These are phyloP conservation scores for Leptura quadrifasciata DNA, from an alignment of 2,888 invertebrate species.

Conservation along the genomic window DNA sequence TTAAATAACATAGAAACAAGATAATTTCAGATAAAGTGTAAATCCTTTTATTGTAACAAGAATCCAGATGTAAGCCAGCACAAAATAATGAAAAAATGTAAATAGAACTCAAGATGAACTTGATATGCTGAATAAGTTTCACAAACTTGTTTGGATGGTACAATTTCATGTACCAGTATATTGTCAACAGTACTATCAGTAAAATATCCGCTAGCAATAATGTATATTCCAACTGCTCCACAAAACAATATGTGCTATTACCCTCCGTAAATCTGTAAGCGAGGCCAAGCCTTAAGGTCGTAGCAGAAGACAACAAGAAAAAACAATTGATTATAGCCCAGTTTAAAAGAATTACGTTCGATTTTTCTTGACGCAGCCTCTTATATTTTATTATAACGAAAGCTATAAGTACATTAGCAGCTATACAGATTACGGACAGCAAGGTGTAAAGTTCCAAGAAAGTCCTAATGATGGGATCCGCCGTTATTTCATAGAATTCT, in stretches of 20 bases:
- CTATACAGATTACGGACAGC: conserved; percentile 43
- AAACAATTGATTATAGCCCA: conserved; percentile 48
- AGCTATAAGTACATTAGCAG: conserved; percentile 45
- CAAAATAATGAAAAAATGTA: conserved; percentile 37
- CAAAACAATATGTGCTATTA: conserved; percentile 28
- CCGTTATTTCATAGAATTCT: not conserved
- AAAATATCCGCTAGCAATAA: conserved; percentile 39
- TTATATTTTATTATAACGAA: conserved; percentile 50
- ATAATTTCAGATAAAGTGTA: conserved; percentile 26
- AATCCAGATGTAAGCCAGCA: conserved; percentile 29
- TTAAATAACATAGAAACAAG: conserved; percentile 33
- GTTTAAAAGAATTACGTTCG: conserved; percentile 47
- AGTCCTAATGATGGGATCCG: conserved; percentile 12
- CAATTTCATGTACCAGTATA: conserved; percentile 49
- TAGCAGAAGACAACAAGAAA: conserved; percentile 42
- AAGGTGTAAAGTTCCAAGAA: conserved; percentile 49
- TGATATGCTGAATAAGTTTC: conserved; percentile 42
- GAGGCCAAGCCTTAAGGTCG: conserved; percentile 30
- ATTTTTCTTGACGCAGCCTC: conserved; percentile 48
- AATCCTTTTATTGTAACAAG: conserved; percentile 22
- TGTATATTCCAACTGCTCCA: conserved; percentile 42
- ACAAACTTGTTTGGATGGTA: conserved; percentile 36
- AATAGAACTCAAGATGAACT: conserved; percentile 22
- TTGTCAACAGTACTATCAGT: conserved; percentile 41
- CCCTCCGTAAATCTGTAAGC: not conserved